Percentiles rank a stretch among this genome's conserved stretches.
phyloP scores from a whole-genome alignment of 2,888 invertebrate species.

The Diaperis boleti region DNA sequence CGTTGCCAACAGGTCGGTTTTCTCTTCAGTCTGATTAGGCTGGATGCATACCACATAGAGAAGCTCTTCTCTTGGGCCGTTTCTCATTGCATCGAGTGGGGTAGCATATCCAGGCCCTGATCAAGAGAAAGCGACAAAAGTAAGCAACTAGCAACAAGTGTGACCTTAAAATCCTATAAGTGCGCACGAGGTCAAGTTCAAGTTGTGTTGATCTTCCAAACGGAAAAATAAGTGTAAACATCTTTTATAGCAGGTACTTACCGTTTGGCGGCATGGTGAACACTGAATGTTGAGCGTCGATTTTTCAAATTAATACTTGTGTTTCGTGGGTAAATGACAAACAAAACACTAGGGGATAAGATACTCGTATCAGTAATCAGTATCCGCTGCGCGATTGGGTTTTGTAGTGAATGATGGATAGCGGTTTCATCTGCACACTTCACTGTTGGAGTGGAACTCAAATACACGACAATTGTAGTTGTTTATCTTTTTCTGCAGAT shows the following conservation, averaged over 20 bases:
- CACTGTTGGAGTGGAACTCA: no score
- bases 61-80: conserved; percentile 86
- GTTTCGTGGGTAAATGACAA: background rate
- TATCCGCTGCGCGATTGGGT: no score
- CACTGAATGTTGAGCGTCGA: conserved; percentile 5
- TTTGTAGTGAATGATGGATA: no score
- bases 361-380: no score
- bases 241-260: conserved; percentile 2
- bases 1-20: conserved; percentile 90
- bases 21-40: conserved; percentile 73
- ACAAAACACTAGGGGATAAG: conserved; percentile 4
- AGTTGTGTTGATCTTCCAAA: background rate
- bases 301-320: background rate
- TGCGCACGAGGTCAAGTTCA: conserved; percentile 7
- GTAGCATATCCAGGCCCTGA: conserved; percentile 82
- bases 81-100: conserved; percentile 85
- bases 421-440: no score
- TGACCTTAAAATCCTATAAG: background rate
- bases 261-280: conserved; percentile 18
- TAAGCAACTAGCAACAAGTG: conserved; percentile 1
- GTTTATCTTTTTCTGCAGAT: no score
- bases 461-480: no score
- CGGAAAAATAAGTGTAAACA: background rate
- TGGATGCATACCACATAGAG: conserved; percentile 92
- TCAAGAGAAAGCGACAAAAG: conserved; percentile 8